phyloP scores from a whole-genome alignment of 1,140 invertebrate species.

The Babylonia areolata region DNA sequence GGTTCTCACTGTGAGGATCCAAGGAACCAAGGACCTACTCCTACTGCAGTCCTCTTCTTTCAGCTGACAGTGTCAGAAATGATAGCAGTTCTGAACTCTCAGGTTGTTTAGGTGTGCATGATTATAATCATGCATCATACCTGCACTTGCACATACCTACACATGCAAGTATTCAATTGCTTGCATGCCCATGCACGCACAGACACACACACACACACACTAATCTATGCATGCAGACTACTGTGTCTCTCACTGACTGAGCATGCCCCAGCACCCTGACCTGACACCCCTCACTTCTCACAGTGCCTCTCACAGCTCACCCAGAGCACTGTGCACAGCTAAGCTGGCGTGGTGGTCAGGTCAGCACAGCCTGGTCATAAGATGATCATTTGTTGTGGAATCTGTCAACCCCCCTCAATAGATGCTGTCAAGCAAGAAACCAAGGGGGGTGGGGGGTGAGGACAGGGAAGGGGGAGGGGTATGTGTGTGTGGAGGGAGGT shows the following conservation, averaged over 20 bases:
- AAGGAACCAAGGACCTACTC: too few relatives aligned
- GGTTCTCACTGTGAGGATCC: too few relatives aligned
- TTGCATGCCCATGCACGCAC: neutral
- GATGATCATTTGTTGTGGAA: slow-evolving; percentile 22
- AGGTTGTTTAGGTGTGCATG: too few relatives aligned
- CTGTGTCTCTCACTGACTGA: too few relatives aligned
- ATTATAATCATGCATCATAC: too few relatives aligned
- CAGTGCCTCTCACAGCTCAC: neutral
- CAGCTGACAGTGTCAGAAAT: too few relatives aligned
- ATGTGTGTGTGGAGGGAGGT: neutral
- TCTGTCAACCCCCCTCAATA: neutral
- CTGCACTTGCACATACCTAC: too few relatives aligned
- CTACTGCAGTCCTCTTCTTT: too few relatives aligned
- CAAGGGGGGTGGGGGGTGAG: neutral
- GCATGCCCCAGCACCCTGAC: too few relatives aligned
- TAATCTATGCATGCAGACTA: neutral
- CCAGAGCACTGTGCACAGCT: too few relatives aligned
- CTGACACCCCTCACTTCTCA: neutral
- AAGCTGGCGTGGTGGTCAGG: neutral
- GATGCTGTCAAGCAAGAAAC: neutral
- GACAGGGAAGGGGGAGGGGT: neutral
- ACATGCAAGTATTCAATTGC: neutral
- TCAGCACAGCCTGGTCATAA: neutral
- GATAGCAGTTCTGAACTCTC: too few relatives aligned
- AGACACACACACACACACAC: neutral